Base-by-base conservation (phyloP, 2,888 invertebrate genomes). In the Rapana venosa region DNA sequence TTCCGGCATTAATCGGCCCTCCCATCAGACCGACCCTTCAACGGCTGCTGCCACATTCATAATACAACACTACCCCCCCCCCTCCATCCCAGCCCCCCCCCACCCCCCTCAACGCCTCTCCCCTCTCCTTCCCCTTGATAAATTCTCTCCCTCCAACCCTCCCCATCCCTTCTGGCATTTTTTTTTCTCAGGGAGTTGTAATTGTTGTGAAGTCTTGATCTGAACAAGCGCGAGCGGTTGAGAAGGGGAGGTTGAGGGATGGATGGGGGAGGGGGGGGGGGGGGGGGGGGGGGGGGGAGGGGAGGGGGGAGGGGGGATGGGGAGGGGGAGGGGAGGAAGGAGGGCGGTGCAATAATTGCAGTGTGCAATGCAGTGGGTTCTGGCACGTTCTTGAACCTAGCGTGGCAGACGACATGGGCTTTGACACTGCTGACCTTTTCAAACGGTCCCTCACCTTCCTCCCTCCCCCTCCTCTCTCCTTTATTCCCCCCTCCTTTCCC, bases 1-100 rank as follows among this genome's bases (percentile, higher is more conserved):
- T 85, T 85, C 85, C 85, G 56, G 56, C 85, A 47, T 58, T 58
- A 58, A 47, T 85, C 85, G 36, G 56, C 58, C 85, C 47, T 47
- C 47, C 85, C n/a, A 47, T 85, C 85, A 58, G 56, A 47, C 47
- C 47, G 47, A 47, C 47, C 58, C 85, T 77, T 79, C 77, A 79
- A 32, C 77, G 77, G 32, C 77, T 79, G 32, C 77, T 79, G 77
- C 20, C 77, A 35, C 77, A 79, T 79, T 79, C 30, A 79, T 79
- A 79, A 79, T 79, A 35, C 77, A 8, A 0, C 61, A 15, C 61
- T 22, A n/a, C n/a, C n/a, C 74, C 74, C 74, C n/a, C 74, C 74
- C 22, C 74, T 13, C n/a, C 22, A n/a, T n/a, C 74, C n/a, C 74
- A 74, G 26, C 70, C 20, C 74, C 77, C 32, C 77, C 32, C 32